phyloP scores from a whole-genome alignment of 53 echinoderm and acorn worm genomes.

The Echinometra lucunter region DNA sequence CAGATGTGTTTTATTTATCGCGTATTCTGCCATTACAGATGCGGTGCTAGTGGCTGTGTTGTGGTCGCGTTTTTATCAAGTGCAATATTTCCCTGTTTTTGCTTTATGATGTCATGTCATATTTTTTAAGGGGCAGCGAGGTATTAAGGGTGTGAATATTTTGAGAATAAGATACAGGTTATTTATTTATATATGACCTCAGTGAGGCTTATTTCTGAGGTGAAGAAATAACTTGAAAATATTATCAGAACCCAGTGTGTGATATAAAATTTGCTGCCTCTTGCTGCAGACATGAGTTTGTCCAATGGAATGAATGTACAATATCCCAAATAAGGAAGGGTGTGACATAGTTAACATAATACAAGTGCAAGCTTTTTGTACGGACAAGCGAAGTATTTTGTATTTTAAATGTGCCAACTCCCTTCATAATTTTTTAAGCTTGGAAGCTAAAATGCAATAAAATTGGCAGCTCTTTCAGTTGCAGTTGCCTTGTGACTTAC shows the following conservation, averaged over 20 bases:
- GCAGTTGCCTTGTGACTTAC: not conserved
- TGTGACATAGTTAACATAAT: constrained; percentile 23
- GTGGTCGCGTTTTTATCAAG: constrained; percentile 61
- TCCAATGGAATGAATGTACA: constrained; percentile 13
- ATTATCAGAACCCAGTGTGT: constrained; percentile 63
- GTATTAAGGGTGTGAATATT: constrained; percentile 54
- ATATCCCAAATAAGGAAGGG: not conserved
- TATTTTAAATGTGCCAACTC: constrained; percentile 38
- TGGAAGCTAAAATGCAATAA: constrained; percentile 38
- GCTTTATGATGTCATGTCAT: constrained; percentile 41
- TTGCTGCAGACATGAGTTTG: constrained; percentile 49
- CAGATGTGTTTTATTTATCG: constrained; percentile 56
- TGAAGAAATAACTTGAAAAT: not conserved
- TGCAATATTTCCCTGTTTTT: constrained; percentile 69
- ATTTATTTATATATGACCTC: constrained; percentile 69
- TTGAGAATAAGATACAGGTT: not conserved
- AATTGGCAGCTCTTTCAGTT: not conserved
- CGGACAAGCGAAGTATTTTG: constrained; percentile 7
- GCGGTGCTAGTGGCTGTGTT: constrained; percentile 73
- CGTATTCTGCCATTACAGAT: constrained; percentile 70
- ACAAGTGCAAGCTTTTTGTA: not conserved
- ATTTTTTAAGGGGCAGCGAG: constrained; percentile 60
- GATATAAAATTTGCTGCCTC: constrained; percentile 69
- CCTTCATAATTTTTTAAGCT: constrained; percentile 12
- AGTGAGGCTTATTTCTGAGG: constrained; percentile 33